phyloP scores from a whole-genome alignment of 23 tunicate species.

The Trididemnum miniatum region DNA sequence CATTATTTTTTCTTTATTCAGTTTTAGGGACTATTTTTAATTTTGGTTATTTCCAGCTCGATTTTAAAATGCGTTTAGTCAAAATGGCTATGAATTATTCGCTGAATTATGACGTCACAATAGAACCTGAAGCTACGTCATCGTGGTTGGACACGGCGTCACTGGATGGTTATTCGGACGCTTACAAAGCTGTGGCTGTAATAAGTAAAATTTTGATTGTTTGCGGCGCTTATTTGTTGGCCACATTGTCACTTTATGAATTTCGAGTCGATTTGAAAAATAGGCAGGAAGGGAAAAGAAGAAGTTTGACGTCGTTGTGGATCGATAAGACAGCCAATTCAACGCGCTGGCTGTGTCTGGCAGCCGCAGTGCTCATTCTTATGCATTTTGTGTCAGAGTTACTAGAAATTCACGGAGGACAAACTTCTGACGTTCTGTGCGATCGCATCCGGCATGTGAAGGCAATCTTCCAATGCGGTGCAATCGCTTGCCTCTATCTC shows the following conservation, averaged over 20 bases:
- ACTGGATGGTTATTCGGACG: background rate
- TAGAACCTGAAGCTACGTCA: too few species aligned
- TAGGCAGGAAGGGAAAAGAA: background rate
- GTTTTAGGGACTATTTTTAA: too few species aligned
- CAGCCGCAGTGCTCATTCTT: constrained; percentile 29
- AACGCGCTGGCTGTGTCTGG: constrained; percentile 57
- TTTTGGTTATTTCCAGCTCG: too few species aligned
- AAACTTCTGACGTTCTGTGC: constrained; percentile 28
- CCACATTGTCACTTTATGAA: background rate
- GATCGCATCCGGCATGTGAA: constrained; percentile 28
- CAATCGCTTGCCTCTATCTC: constrained; percentile 51
- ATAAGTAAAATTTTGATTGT: background rate
- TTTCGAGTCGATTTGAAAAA: constrained; percentile 1
- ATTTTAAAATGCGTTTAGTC: too few species aligned
- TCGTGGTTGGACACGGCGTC: too few species aligned
- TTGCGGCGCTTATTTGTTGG: background rate
- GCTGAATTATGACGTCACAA: too few species aligned
- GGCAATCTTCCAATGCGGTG: constrained; percentile 37
- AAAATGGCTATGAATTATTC: too few species aligned
- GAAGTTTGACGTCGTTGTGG: background rate
- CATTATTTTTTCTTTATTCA: too few species aligned
- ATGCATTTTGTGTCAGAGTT: constrained; percentile 36
- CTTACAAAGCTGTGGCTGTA: background rate
- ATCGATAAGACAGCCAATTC: constrained; percentile 31
- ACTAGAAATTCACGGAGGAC: constrained; percentile 42